phyloP scores from a whole-genome alignment of 2,113 vertebrate species.

The Psilopogon haemacephalus region DNA sequence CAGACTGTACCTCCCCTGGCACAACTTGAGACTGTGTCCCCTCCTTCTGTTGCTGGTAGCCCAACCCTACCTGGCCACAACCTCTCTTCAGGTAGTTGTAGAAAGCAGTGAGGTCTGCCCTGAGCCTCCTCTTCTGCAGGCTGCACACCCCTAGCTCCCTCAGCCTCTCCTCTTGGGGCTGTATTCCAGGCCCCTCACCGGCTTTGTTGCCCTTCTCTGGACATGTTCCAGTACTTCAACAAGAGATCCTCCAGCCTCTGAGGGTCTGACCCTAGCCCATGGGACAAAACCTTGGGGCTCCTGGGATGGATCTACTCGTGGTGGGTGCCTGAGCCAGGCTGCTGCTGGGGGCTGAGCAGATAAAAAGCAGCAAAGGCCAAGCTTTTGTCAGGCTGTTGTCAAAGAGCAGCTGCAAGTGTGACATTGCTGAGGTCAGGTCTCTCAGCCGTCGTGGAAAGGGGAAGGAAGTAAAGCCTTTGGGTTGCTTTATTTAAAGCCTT shows the following conservation, averaged over 20 bases:
- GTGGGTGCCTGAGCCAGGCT: background rate
- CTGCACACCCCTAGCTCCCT: too few relatives aligned
- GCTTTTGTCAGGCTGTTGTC: background rate
- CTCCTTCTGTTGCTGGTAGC: too few relatives aligned
- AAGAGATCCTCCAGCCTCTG: fast-evolving
- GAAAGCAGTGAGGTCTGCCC: too few relatives aligned
- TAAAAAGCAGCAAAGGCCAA: background rate
- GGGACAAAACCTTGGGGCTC: background rate
- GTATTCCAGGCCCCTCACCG: too few relatives aligned
- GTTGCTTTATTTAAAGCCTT: slow-evolving; percentile 20
- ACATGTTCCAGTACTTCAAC: too few relatives aligned
- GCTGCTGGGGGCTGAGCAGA: background rate
- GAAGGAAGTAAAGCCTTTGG: slow-evolving; percentile 39
- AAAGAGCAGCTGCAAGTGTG: background rate
- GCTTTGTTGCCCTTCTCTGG: too few relatives aligned
- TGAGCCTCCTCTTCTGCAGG: too few relatives aligned
- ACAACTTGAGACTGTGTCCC: too few relatives aligned
- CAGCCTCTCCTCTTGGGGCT: too few relatives aligned
- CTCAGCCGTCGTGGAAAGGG: fast-evolving
- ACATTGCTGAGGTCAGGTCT: background rate
- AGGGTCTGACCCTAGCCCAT: background rate
- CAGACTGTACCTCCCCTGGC: too few relatives aligned
- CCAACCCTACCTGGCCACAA: too few relatives aligned
- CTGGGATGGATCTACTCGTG: background rate
- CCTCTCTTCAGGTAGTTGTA: too few relatives aligned